phyloP scores from a whole-genome alignment of 1,140 invertebrate species.

The Cephus cinctus region DNA sequence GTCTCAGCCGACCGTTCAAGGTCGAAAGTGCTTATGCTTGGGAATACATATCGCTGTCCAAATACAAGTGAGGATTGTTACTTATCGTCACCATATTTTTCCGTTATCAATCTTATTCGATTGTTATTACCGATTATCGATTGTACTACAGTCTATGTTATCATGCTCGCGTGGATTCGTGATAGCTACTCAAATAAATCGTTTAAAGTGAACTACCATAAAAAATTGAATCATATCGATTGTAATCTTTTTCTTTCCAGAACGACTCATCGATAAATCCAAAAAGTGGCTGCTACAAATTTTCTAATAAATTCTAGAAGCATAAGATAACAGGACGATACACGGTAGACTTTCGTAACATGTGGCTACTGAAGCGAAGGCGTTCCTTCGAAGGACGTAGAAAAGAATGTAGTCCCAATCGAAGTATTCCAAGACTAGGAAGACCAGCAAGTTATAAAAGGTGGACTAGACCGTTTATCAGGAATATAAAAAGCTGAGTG shows the following conservation, averaged over 20 bases:
- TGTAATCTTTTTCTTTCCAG: neutral
- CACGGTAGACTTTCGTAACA: too few species aligned
- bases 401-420: too few species aligned
- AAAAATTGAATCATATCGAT: neutral
- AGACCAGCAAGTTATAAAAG: too few species aligned
- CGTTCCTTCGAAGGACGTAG: too few species aligned
- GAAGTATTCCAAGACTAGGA: too few species aligned
- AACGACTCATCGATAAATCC: too few species aligned
- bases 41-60: neutral
- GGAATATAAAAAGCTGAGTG: too few species aligned
- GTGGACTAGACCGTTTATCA: too few species aligned
- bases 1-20: neutral
- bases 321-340: too few species aligned
- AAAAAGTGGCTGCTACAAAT: too few species aligned
- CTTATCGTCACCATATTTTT: constrained; percentile 2
- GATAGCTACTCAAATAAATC: neutral
- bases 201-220: neutral
- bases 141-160: neutral
- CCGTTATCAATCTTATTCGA: neutral
- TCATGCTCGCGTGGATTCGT: neutral
- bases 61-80: constrained; percentile 1
- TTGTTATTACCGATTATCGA: neutral
- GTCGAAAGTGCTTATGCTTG: neutral
- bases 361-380: too few species aligned
- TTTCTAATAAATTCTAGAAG: too few species aligned